Evolutionary conservation across 2,888 invertebrate genomes (phyloP).

Genomic region (Drosophila bunnanda): DNA sequence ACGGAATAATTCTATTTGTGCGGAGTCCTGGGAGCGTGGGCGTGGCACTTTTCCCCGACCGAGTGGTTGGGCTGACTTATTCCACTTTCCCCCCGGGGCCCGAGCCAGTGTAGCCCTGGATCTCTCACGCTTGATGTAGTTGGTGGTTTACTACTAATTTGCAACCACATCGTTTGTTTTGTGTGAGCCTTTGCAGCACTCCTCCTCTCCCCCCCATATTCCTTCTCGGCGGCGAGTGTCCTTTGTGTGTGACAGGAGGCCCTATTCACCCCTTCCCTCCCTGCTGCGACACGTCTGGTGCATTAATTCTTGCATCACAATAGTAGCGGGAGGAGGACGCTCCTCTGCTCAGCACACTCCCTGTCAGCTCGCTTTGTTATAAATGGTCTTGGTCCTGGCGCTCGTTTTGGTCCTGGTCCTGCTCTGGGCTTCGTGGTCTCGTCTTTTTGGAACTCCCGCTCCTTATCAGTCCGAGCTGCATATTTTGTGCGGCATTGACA

Average conservation of each 20-base stretch:
- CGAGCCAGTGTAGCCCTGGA: constrained; percentile 33
- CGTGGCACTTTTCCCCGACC: constrained; percentile 30
- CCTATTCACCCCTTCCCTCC: constrained; percentile 40
- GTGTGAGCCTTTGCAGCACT: constrained; percentile 49
- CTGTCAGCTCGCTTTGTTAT: constrained; percentile 66
- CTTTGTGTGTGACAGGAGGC: constrained; percentile 73
- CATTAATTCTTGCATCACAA: constrained; percentile 74
- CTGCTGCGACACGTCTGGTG: constrained; percentile 53
- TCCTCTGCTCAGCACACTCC: constrained; percentile 45
- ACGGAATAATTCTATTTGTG: constrained; percentile 79
- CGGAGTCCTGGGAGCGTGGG: constrained; percentile 26
- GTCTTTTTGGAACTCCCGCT: constrained; percentile 57
- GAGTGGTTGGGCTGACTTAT: constrained; percentile 65
- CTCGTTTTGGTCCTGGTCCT: constrained; percentile 18
- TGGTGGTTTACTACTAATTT: constrained; percentile 80
- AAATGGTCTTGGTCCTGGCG: constrained; percentile 59
- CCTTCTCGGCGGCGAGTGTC: constrained; percentile 50
- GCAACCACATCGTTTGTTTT: constrained; percentile 80
- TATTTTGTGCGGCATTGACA: constrained; percentile 45
- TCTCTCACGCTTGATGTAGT: constrained; percentile 73
- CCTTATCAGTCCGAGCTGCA: constrained; percentile 61
- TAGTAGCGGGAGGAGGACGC: constrained; percentile 30
- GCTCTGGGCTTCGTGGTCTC: constrained; percentile 32
- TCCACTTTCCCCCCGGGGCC: constrained; percentile 37
- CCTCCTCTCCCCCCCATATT: neutral